These are phyloP conservation scores for Pachyuromys duprasi DNA, from an alignment of 2,797 vertebrate genomes.

Conservation along the genomic window DNA sequence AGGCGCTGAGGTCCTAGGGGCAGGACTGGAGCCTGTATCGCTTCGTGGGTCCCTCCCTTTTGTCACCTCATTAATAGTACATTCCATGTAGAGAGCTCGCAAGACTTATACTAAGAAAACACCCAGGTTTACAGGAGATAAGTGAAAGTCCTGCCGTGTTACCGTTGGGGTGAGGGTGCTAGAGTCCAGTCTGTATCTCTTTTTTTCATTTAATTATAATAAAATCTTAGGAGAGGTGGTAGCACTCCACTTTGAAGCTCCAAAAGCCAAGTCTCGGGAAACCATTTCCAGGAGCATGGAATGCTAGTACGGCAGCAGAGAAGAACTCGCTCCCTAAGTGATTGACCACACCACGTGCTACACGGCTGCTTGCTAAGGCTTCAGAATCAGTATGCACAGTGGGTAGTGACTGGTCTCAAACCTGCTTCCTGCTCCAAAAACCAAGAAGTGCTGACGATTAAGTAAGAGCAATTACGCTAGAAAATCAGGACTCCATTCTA, in stretches of 20 bases:
- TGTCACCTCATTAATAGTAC: background rate
- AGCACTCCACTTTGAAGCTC: background rate
- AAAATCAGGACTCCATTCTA: background rate
- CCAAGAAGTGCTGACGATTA: slow-evolving; percentile 11
- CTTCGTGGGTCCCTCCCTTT: background rate
- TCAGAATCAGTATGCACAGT: background rate
- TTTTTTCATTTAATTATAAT: slow-evolving; percentile 7
- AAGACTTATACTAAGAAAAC: background rate
- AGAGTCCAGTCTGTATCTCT: background rate
- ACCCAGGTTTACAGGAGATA: background rate
- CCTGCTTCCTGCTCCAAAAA: background rate
- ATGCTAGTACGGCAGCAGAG: background rate
- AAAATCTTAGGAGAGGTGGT: background rate
- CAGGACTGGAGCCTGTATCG: background rate
- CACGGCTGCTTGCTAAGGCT: background rate
- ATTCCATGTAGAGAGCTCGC: background rate
- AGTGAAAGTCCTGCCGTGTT: background rate
- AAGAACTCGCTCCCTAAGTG: background rate
- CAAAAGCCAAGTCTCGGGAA: slow-evolving; percentile 23
- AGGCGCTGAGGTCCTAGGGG: background rate
- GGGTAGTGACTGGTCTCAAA: background rate
- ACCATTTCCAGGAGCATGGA: background rate
- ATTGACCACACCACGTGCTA: background rate
- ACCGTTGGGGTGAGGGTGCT: background rate
- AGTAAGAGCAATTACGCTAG: slow-evolving; percentile 27